Conservation (phyloP, 53 echinoderm and acorn worm genomes). For the Patiria pectinifera region DNA sequence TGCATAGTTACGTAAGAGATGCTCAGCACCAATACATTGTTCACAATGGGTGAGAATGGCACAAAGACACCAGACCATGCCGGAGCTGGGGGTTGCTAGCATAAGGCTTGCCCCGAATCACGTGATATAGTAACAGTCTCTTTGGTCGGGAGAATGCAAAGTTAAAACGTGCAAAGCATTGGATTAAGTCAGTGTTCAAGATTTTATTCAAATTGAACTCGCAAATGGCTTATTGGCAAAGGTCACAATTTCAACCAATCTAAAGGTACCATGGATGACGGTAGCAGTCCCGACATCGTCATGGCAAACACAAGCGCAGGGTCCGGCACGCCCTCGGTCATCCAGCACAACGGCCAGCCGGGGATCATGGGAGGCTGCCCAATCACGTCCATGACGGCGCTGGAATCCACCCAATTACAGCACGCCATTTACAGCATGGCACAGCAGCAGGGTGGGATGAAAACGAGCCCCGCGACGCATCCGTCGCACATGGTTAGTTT, state of each 20-base stretch:
- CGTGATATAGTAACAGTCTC: too few relatives aligned
- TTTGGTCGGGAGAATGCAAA: too few relatives aligned
- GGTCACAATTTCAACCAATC: not conserved
- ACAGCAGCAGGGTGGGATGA: constrained; percentile 60
- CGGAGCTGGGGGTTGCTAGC: too few relatives aligned
- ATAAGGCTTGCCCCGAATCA: too few relatives aligned
- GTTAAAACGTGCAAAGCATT: too few relatives aligned
- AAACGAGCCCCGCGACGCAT: constrained; percentile 27
- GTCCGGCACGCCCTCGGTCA: constrained; percentile 58
- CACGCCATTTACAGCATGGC: constrained; percentile 68
- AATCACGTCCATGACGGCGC: constrained; percentile 49
- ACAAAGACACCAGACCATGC: too few relatives aligned
- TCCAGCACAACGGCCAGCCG: constrained; percentile 61
- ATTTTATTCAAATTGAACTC: too few relatives aligned
- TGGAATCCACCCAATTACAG: constrained; percentile 55
- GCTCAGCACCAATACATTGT: too few relatives aligned
- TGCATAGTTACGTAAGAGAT: too few relatives aligned
- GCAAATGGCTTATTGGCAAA: not conserved
- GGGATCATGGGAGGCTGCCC: constrained; percentile 49
- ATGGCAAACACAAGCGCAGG: constrained; percentile 60
- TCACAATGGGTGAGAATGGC: too few relatives aligned
- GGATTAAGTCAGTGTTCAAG: too few relatives aligned
- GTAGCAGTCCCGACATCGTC: constrained; percentile 52
- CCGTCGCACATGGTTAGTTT: constrained; percentile 46
- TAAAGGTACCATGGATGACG: constrained; percentile 39